phyloP scores from a whole-genome alignment of 2,113 vertebrate species.

The Gavialis gangeticus region DNA sequence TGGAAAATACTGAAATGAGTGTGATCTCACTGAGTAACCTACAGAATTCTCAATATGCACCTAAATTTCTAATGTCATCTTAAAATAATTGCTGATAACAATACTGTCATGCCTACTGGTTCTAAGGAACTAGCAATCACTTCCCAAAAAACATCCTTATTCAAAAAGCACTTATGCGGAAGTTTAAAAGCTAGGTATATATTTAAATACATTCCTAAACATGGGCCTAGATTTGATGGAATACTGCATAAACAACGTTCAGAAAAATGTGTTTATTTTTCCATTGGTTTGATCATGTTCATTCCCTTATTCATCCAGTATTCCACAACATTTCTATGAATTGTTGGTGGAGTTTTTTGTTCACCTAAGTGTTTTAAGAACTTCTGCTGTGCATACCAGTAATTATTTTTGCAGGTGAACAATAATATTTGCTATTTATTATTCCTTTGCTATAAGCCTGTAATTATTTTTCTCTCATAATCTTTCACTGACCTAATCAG shows the following conservation, averaged over 20 bases:
- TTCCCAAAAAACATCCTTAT: slow-evolving; percentile 2
- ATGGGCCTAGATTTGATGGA: background rate
- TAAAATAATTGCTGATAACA: background rate
- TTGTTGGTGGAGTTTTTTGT: background rate
- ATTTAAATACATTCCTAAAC: background rate
- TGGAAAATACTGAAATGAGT: slow-evolving; percentile 27
- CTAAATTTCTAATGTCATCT: slow-evolving; percentile 3
- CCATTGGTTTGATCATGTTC: accelerated
- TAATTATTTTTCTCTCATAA: background rate
- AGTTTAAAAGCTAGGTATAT: accelerated
- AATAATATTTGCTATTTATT: background rate
- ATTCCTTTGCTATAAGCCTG: background rate
- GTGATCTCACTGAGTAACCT: background rate
- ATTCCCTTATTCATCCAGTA: background rate
- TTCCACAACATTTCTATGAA: background rate
- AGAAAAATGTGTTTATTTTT: background rate
- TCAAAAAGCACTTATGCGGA: background rate
- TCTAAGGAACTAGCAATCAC: slow-evolving; percentile 5
- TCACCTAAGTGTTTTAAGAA: background rate
- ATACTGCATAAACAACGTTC: background rate
- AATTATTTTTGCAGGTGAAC: background rate
- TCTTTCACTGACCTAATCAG: background rate
- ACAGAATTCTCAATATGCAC: background rate
- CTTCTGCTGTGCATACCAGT: background rate
- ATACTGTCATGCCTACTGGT: background rate